A percentile compares a stretch with the other conserved stretches of the same genome.
Evolutionary conservation across 2,797 vertebrate genomes (phyloP).

Genomic region (Sebastes trivittatus): DNA sequence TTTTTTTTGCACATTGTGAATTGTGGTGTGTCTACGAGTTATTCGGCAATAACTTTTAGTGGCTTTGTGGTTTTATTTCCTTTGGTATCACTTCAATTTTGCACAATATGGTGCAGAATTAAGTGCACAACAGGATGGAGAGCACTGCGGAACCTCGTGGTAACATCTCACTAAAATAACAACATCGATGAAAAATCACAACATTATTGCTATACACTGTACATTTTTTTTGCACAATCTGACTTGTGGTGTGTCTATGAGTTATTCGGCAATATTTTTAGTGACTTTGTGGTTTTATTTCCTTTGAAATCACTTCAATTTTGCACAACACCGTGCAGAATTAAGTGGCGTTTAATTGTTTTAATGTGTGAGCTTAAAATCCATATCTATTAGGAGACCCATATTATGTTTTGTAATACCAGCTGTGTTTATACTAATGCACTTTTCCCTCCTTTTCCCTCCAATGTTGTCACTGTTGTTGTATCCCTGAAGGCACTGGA

Average conservation of each 20-base stretch:
- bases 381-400: too few relatives aligned
- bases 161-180: constrained; percentile 15
- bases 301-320: not conserved
- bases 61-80: not conserved
- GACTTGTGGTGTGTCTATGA: not conserved
- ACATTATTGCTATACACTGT: not conserved
- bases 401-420: not conserved
- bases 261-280: not conserved
- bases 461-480: not conserved
- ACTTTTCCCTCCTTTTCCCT: not conserved
- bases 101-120: too few relatives aligned
- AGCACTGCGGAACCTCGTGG: constrained; percentile 43
- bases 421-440: not conserved
- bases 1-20: not conserved
- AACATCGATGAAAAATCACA: constrained; percentile 11
- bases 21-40: not conserved
- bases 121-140: too few relatives aligned
- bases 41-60: too few relatives aligned
- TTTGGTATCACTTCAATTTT: not conserved
- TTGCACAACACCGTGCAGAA: not conserved
- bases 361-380: not conserved
- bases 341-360: not conserved
- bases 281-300: not conserved
- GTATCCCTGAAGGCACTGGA: not conserved
- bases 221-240: not conserved